phyloP scores from a whole-genome alignment of 2,888 invertebrate species.

The Calameuta pallipes region DNA sequence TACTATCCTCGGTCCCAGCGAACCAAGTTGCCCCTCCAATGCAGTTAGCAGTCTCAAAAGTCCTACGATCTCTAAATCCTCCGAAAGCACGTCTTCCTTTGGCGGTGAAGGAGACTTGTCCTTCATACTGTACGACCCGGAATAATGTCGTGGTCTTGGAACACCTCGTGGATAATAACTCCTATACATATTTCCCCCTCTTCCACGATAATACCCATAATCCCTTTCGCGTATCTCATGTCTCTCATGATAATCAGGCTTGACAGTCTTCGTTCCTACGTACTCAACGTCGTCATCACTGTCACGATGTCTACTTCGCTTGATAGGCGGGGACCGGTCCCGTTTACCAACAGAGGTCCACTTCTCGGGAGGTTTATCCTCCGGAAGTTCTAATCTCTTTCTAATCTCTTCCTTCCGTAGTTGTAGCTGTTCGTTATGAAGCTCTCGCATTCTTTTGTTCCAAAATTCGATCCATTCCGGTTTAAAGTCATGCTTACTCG shows the following conservation, averaged over 20 bases:
- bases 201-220: conserved; percentile 38
- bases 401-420: conserved; percentile 77
- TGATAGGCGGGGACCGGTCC: conserved; percentile 27
- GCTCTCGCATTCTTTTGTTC: conserved; percentile 84
- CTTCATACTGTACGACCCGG: conserved; percentile 59
- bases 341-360: conserved; percentile 14
- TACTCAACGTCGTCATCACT: conserved; percentile 62
- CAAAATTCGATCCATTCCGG: conserved; percentile 90
- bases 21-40: conserved; percentile 85
- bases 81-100: conserved; percentile 51
- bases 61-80: conserved; percentile 63
- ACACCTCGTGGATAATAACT: conserved; percentile 36
- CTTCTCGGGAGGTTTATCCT: conserved; percentile 60
- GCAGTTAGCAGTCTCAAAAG: conserved; percentile 81
- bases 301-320: conserved; percentile 36
- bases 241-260: conserved; percentile 53
- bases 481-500: conserved; percentile 85
- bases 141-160: conserved; percentile 39
- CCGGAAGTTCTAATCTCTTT: conserved; percentile 70
- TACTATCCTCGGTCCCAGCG: conserved; percentile 83
- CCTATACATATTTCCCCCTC: conserved; percentile 34
- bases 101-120: conserved; percentile 53
- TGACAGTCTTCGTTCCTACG: conserved; percentile 53
- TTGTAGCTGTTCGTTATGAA: conserved; percentile 78
- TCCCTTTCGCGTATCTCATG: conserved; percentile 32